These are phyloP conservation scores for Heliothis virescens DNA, from an alignment of 1,140 invertebrate genomes.

Conservation along the genomic window DNA sequence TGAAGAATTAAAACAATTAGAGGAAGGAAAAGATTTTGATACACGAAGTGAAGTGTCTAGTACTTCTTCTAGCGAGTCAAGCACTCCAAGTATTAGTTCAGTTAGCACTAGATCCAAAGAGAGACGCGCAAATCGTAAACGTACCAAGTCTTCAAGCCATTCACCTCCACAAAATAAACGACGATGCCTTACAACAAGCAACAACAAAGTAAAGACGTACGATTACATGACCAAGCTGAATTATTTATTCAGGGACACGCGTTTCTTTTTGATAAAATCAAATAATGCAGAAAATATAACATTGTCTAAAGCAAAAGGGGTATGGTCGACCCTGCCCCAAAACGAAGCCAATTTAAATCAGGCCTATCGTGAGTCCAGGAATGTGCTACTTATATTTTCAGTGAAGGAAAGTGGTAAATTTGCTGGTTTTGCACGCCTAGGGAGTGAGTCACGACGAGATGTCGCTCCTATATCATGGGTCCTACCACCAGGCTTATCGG, in stretches of 20 bases:
- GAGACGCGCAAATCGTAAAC: slow-evolving; percentile 85
- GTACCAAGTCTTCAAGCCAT: slow-evolving; percentile 85
- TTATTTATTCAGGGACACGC: slow-evolving; percentile 97
- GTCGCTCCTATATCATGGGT: slow-evolving; percentile 97
- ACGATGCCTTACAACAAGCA: slow-evolving; percentile 79
- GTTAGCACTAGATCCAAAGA: slow-evolving; percentile 87
- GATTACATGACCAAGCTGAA: slow-evolving; percentile 96
- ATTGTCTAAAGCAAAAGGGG: slow-evolving; percentile 97
- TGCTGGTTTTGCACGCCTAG: slow-evolving; percentile 96
- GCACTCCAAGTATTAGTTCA: slow-evolving; percentile 91
- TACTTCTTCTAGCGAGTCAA: slow-evolving; percentile 89
- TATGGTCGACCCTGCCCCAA: slow-evolving; percentile 98
- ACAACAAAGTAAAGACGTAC: slow-evolving; percentile 88
- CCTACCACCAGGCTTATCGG: slow-evolving; percentile 96
- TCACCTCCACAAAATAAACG: slow-evolving; percentile 85
- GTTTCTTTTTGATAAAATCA: slow-evolving; percentile 99
- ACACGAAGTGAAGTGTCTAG: slow-evolving; percentile 93
- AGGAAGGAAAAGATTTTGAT: slow-evolving; percentile 89
- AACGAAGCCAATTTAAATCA: slow-evolving; percentile 99
- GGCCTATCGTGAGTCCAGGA: slow-evolving; percentile 96
- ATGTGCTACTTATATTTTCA: slow-evolving; percentile 98
- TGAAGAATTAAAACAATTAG: slow-evolving; percentile 90
- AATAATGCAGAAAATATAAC: slow-evolving; percentile 99
- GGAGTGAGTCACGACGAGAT: slow-evolving; percentile 95
- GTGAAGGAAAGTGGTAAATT: slow-evolving; percentile 99